Evolutionary conservation across 2,888 invertebrate species (phyloP), one percentile per base, ranked within the genome.

Genomic region (Ecliptopera silaceata): DNA sequence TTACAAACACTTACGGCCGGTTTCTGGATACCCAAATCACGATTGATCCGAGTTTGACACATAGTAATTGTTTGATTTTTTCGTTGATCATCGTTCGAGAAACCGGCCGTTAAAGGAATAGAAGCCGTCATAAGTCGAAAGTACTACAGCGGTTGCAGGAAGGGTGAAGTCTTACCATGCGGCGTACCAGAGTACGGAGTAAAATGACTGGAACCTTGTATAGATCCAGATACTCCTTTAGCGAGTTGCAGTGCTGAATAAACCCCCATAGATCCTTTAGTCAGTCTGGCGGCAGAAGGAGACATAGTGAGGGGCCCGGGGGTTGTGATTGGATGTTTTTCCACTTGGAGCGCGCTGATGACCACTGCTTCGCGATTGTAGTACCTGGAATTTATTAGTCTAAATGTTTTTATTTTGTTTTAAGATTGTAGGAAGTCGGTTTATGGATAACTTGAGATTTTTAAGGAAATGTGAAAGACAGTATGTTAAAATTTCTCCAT

Each of bases 341-440:
- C 97, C 69, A 97, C 97, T 92, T 97, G 97, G 59, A 98, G 93
- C 50, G 97, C 97, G 82, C 97, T 97, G 88, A 97, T 96, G 57
- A 97, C 97, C 68, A 98, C 95, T 58, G 97, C 97, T 86, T 97
- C 97, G 67, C 97, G 94, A 84, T 97, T 97, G 92, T 97, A 97
- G 88, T 97, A 97, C 90, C 97, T 97, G 56, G 74, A 18, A 46
- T n/a, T n/a, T n/a, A n/a, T n/a, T n/a, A n/a, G n/a, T n/a, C n/a
- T n/a, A n/a, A n/a, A n/a, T n/a, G n/a, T n/a, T n/a, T n/a, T n/a
- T n/a, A n/a, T n/a, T n/a, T n/a, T n/a, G n/a, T n/a, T n/a, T n/a
- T n/a, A 22, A 22, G 22, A 26, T 26, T 26, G 6, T 26, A 6
- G 6, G 6, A 4, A 26, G 6, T 26, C 26, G n/a, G n/a, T n/a